Percentiles rank a stretch among this genome's conserved stretches.
These are phyloP conservation scores for Andrena flavipes DNA, from an alignment of 2,888 invertebrate genomes.

Conservation along the genomic window DNA sequence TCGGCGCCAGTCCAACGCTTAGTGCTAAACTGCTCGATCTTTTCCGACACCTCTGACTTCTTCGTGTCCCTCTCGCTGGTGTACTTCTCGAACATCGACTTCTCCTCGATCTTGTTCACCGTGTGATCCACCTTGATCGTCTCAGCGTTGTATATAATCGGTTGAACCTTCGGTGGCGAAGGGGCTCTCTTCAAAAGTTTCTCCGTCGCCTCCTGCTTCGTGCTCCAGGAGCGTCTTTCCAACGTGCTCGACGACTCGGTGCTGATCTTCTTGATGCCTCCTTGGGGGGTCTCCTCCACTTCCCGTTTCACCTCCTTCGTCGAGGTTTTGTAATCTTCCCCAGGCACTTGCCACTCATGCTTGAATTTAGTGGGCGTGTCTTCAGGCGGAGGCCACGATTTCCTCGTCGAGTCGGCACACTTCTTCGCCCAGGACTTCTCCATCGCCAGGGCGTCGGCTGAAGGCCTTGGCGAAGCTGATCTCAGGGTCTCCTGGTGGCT, in stretches of 20 bases:
- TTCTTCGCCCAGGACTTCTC: conserved; percentile 89
- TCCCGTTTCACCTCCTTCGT: conserved; percentile 78
- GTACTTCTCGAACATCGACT: conserved; percentile 81
- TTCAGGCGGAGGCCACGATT: conserved; percentile 86
- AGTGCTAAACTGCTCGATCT: conserved; percentile 84
- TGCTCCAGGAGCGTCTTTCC: conserved; percentile 81
- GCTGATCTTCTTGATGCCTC: conserved; percentile 79
- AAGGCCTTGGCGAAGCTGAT: conserved; percentile 85
- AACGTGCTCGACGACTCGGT: conserved; percentile 80
- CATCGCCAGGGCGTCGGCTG: conserved; percentile 89
- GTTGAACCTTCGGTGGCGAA: conserved; percentile 74
- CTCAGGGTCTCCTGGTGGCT: conserved; percentile 75
- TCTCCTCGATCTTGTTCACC: conserved; percentile 82
- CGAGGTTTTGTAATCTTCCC: conserved; percentile 78
- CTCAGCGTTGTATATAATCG: conserved; percentile 84
- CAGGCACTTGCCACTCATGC: conserved; percentile 80
- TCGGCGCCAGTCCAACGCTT: conserved; percentile 85
- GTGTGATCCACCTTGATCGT: conserved; percentile 83
- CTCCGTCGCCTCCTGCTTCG: conserved; percentile 76
- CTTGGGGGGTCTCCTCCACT: conserved; percentile 77
- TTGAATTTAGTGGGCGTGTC: conserved; percentile 76
- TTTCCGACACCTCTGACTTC: conserved; percentile 77
- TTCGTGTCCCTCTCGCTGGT: conserved; percentile 77
- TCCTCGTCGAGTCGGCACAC: conserved; percentile 84
- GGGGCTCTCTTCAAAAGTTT: conserved; percentile 65